A percentile compares a stretch with the other conserved stretches of the same genome.
These are phyloP conservation scores for Bothrops jararaca DNA, from an alignment of 2,113 vertebrate genomes.

Conservation along the genomic window DNA sequence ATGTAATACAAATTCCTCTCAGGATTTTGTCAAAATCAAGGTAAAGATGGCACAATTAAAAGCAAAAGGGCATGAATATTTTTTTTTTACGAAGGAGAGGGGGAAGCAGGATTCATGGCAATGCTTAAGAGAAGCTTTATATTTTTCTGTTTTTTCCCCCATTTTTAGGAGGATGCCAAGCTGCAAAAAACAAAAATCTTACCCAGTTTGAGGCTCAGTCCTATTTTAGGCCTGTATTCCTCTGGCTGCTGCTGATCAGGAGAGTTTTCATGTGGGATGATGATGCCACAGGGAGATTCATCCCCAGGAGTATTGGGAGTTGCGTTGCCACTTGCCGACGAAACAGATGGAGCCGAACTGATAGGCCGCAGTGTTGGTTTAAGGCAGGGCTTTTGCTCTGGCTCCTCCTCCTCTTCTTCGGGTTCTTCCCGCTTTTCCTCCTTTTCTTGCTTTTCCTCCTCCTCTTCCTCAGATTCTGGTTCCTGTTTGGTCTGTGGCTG, in stretches of 20 bases:
- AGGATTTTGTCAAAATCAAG: background rate
- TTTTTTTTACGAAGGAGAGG: background rate
- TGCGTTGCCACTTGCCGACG: constrained; percentile 90
- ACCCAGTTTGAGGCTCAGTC: constrained; percentile 95
- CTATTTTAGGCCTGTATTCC: constrained; percentile 93
- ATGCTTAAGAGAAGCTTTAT: background rate
- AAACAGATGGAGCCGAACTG: constrained; percentile 91
- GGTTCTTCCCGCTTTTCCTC: constrained; percentile 86
- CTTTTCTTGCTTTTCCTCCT: constrained; percentile 84
- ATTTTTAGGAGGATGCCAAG: background rate
- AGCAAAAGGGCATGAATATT: background rate
- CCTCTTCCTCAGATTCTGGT: constrained; percentile 81
- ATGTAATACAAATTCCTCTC: background rate
- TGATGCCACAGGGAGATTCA: constrained; percentile 96
- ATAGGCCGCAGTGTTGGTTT: constrained; percentile 95
- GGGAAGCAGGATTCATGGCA: background rate
- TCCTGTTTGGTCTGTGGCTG: constrained; percentile 89
- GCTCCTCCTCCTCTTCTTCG: constrained; percentile 83
- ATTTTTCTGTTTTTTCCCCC: constrained; percentile 21
- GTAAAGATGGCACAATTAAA: background rate
- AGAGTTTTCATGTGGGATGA: constrained; percentile 98
- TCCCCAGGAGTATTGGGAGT: constrained; percentile 92
- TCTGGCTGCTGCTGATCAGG: constrained; percentile 90
- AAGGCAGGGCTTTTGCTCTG: constrained; percentile 86
- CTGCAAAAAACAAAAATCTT: constrained; percentile 50